phyloP scores from a whole-genome alignment of 2,797 vertebrate species.

The Siniperca undulata region DNA sequence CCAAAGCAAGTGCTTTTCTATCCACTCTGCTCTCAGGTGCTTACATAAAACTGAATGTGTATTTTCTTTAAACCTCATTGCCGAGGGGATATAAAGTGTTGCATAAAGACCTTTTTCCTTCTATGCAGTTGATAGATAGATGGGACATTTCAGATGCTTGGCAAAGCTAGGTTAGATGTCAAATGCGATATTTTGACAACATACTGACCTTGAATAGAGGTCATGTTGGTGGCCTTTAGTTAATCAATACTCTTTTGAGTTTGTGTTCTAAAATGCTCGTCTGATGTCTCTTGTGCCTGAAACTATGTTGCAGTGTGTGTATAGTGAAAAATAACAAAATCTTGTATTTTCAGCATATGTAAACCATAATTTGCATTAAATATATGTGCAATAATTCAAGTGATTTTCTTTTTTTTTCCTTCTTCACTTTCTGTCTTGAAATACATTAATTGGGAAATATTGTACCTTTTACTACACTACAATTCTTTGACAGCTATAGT shows the following conservation, averaged over 20 bases:
- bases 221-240: background rate
- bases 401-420: background rate
- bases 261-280: background rate
- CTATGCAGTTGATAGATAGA: background rate
- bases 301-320: slow-evolving; percentile 51
- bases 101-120: slow-evolving; percentile 10
- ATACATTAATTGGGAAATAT: background rate
- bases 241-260: slow-evolving; percentile 6
- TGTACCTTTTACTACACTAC: background rate
- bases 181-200: slow-evolving; percentile 5
- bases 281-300: slow-evolving; percentile 24
- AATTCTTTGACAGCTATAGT: background rate
- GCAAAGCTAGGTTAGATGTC: background rate
- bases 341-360: slow-evolving; percentile 30
- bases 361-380: slow-evolving; percentile 54
- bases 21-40: slow-evolving; percentile 46
- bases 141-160: background rate
- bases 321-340: slow-evolving; percentile 25
- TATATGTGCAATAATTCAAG: background rate
- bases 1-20: slow-evolving; percentile 33
- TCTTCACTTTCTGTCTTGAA: background rate
- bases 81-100: slow-evolving; percentile 5
- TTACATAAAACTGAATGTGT: slow-evolving; percentile 13
- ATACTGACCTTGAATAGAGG: background rate
- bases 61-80: slow-evolving; percentile 3